These are phyloP conservation scores for Drosophila saltans DNA, from an alignment of 1,140 invertebrate species.

Conservation along the genomic window DNA sequence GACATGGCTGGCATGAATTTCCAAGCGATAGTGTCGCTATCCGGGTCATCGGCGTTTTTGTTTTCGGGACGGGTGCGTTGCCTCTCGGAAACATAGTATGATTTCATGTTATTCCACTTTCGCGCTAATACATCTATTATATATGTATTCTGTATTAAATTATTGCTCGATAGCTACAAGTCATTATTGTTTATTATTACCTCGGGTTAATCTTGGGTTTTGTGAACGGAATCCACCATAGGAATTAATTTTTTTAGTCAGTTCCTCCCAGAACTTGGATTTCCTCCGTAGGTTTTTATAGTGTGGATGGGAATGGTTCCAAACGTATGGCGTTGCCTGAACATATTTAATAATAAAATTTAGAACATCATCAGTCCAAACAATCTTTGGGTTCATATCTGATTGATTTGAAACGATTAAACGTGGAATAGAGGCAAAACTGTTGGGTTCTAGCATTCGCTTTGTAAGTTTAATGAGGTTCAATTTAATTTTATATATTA, in stretches of 20 bases:
- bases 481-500: neutral
- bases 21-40: neutral
- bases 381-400: neutral
- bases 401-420: neutral
- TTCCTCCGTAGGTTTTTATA: neutral
- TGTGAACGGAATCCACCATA: neutral
- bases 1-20: conserved; percentile 5
- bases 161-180: neutral
- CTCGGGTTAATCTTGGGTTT: neutral
- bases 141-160: neutral
- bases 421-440: too few relatives aligned
- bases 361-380: neutral
- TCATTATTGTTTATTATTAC: neutral
- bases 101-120: conserved; percentile 6
- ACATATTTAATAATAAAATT: conserved; percentile 11
- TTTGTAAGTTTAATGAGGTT: too few relatives aligned
- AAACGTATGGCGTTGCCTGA: neutral
- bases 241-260: neutral
- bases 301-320: neutral
- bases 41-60: neutral
- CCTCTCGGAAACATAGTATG: neutral
- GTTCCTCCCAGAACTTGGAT: neutral
- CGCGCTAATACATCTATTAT: neutral
- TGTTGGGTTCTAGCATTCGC: too few relatives aligned
- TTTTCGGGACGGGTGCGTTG: neutral